phyloP scores from a whole-genome alignment of 2,888 invertebrate genomes.

The Galeruca laticollis region DNA sequence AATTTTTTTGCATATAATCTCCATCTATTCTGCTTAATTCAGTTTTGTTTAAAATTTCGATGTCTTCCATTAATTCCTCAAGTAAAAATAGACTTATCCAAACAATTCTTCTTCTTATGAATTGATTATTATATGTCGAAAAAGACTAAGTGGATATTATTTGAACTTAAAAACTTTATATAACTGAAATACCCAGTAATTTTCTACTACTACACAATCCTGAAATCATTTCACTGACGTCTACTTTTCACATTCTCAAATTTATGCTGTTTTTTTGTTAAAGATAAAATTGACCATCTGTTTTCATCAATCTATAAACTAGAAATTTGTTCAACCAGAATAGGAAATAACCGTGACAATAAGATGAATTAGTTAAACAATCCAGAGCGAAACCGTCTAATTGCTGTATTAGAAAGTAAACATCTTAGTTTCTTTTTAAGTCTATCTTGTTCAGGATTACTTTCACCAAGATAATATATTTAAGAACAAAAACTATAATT shows the following conservation, averaged over 20 bases:
- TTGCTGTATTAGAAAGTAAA: slow-evolving; percentile 15
- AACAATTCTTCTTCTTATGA: no score
- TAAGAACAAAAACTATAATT: not conserved
- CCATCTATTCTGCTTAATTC: no score
- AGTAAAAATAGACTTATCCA: no score
- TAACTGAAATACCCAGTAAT: no score
- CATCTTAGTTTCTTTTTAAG: not conserved
- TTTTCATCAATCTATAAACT: not conserved
- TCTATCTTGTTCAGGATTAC: not conserved
- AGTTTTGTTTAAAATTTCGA: no score
- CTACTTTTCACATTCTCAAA: not conserved
- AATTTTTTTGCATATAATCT: no score
- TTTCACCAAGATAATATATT: slow-evolving; percentile 17
- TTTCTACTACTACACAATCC: no score
- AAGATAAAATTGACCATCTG: not conserved
- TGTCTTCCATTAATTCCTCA: no score
- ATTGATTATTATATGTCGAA: no score
- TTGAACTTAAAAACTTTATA: no score
- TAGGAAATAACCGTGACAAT: slow-evolving; percentile 35
- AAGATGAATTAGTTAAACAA: slow-evolving; percentile 1
- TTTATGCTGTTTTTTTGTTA: not conserved
- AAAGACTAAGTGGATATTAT: no score
- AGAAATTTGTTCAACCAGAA: not conserved
- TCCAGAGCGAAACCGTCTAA: not conserved
- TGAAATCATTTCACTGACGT: no score